Base-by-base conservation (phyloP, 2,797 vertebrate genomes). In the Prunella strophiata region DNA sequence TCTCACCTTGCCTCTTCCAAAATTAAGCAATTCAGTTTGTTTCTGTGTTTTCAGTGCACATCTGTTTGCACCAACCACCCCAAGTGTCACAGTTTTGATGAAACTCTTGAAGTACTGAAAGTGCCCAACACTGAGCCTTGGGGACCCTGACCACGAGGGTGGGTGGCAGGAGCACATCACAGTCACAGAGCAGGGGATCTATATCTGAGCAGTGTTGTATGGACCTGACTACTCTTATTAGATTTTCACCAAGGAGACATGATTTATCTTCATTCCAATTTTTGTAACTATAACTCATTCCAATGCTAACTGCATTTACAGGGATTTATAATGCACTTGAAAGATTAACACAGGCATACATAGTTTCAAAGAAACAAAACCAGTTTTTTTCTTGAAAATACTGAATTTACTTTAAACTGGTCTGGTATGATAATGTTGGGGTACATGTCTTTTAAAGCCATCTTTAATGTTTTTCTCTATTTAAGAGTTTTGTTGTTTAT, bases 241-340 rank as follows among this genome's bases (percentile, higher is more conserved):
- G 70, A 86, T 79, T 91, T 93, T 71, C 76, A 89, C 45, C 48
- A 82, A 71, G 55, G 71, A 95, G 94, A 93, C 32, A 13, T 38
- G 63, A 92, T 92, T 96, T 89, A 73, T 92, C 78, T 94, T 82
- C 74, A 91, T 67, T 85, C 77, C 58, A 25, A n/a, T 73, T 88
- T 95, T 70, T 87, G 27, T 50, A 71, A 73, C 77, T 74, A 13
- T 90, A 90, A 70, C 76, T 96, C 67, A 48, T 88, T 91, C 77
- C 74, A 83, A 42, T 74, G 84, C 74, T 91, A 91, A 80, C 65
- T 68, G 36, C 85, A 74, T 85, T 91, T 91, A 85, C 26, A 91
- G 67, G 55, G 55, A 84, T 81, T 94, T 88, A 55, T 79, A 88
- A 78, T 59, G 85, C 59, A 87, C 63, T 76, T 70, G 71, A 82